Conservation (phyloP, 2,113 vertebrate species). For the Oriolus oriolus region DNA sequence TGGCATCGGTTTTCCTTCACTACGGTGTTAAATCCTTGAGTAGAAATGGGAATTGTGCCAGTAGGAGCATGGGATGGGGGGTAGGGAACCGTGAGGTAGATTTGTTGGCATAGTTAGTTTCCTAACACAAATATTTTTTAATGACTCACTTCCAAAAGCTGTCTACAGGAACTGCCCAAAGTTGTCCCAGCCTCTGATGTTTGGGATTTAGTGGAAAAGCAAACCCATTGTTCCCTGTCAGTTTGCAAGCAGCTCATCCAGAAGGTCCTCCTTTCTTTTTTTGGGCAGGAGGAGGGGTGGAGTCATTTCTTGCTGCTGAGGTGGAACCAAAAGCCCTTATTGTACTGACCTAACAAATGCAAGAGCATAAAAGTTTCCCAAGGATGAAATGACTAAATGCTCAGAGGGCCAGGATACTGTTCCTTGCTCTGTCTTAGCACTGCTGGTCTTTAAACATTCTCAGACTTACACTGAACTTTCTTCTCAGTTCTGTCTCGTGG, state of each 20-base stretch:
- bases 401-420: neutral
- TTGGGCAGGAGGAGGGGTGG: neutral
- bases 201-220: constrained; percentile 31
- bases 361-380: neutral
- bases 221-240: neutral
- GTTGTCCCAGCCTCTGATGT: constrained; percentile 9
- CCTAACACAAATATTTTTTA: constrained; percentile 42
- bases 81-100: neutral
- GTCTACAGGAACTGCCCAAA: constrained; percentile 36
- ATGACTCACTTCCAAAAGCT: constrained; percentile 49
- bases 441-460: neutral
- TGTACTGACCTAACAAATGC: neutral
- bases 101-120: constrained; percentile 16
- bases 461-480: neutral
- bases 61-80: neutral
- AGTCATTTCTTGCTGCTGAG: neutral
- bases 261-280: neutral
- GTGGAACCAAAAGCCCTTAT: neutral
- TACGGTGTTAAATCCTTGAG: neutral
- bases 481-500: neutral
- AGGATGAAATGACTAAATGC: neutral
- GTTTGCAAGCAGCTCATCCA: neutral
- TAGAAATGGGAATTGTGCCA: neutral
- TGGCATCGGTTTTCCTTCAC: neutral
- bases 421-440: neutral